These are phyloP conservation scores for Lates japonicus DNA, from an alignment of 2,797 vertebrate species.

Conservation along the genomic window DNA sequence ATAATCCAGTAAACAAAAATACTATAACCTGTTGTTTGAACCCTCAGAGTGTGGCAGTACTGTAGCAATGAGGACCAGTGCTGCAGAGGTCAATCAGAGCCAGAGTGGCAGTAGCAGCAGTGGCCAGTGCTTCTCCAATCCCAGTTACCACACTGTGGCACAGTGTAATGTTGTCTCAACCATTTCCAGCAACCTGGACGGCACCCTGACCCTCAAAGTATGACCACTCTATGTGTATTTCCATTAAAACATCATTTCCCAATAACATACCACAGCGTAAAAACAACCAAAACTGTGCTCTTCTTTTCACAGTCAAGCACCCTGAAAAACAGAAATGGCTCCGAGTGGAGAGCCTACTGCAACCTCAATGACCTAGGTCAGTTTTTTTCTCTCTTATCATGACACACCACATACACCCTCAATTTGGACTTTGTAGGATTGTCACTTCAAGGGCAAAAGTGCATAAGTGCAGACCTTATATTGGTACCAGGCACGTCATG, in stretches of 20 bases:
- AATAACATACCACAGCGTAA: background rate
- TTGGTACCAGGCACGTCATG: constrained; percentile 25
- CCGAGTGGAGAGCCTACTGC: constrained; percentile 95
- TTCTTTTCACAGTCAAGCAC: constrained; percentile 74
- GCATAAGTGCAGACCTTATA: constrained; percentile 37
- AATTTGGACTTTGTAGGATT: constrained; percentile 28
- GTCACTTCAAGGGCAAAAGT: constrained; percentile 58
- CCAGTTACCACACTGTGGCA: constrained; percentile 95
- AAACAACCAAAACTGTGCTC: constrained; percentile 39
- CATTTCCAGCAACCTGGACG: constrained; percentile 92
- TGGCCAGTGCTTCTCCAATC: constrained; percentile 94
- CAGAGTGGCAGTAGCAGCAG: constrained; percentile 83
- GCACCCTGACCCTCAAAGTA: constrained; percentile 92
- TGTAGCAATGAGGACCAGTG: constrained; percentile 78
- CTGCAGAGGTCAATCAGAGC: constrained; percentile 84
- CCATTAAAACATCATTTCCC: background rate
- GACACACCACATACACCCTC: constrained; percentile 13
- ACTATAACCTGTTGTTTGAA: constrained; percentile 26
- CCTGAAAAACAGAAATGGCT: constrained; percentile 87
- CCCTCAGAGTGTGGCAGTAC: constrained; percentile 82
- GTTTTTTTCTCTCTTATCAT: constrained; percentile 68
- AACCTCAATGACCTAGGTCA: constrained; percentile 96
- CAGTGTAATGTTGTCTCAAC: constrained; percentile 91
- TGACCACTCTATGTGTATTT: constrained; percentile 3
- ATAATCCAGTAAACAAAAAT: no score